Evolutionary conservation across 1,140 invertebrate genomes (phyloP).

Genomic region (Proctacanthus coquilletti): DNA sequence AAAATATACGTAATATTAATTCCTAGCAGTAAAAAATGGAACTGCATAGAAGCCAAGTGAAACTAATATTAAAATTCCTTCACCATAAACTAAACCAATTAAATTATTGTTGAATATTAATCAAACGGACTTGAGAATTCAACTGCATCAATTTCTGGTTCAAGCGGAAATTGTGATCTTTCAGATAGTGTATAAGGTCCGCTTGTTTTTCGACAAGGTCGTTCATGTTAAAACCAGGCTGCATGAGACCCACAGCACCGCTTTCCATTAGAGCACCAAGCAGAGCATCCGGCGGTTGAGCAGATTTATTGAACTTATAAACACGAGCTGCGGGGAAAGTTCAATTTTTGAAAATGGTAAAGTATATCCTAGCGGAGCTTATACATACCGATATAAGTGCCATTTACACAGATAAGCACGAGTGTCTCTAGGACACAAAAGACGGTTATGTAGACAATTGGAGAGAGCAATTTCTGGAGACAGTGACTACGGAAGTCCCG

Average conservation of each 20-base stretch:
- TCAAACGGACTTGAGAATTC: no score
- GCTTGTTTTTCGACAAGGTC: constrained; percentile 50
- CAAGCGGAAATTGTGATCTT: constrained; percentile 33
- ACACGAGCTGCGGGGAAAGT: constrained; percentile 34
- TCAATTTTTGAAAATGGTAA: constrained; percentile 2
- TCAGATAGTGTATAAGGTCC: constrained; percentile 33
- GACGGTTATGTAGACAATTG: constrained; percentile 38
- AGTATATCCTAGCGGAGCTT: constrained; percentile 5
- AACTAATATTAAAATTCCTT: no score
- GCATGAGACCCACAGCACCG: constrained; percentile 39
- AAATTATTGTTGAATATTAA: no score
- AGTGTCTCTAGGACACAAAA: constrained; percentile 38
- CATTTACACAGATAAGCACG: constrained; percentile 36
- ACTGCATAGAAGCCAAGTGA: no score
- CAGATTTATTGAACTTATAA: constrained; percentile 37
- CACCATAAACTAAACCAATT: no score
- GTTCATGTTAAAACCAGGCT: constrained; percentile 35
- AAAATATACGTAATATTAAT: no score
- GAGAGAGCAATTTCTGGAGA: constrained; percentile 35
- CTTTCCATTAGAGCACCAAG: constrained; percentile 32
- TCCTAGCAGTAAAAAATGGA: no score
- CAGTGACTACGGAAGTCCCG: constrained; percentile 41
- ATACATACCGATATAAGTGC: constrained; percentile 42
- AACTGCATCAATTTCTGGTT: constrained; percentile 33
- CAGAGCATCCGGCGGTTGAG: constrained; percentile 39